Conservation (phyloP, 2,113 vertebrate genomes). For the Platysteira castanea region DNA sequence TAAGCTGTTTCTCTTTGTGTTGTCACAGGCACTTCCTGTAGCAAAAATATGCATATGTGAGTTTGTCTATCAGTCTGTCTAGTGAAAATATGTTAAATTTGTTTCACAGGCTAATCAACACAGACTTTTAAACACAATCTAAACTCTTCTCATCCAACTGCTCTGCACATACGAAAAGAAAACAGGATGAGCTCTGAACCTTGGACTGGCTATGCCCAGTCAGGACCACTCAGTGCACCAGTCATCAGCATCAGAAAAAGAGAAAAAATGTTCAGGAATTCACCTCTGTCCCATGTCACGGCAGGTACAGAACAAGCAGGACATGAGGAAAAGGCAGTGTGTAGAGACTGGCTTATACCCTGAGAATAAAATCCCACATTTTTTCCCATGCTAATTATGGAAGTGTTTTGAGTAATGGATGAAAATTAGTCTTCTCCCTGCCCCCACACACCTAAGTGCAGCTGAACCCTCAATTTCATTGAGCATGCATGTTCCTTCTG, state of each 20-base stretch:
- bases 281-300: neutral
- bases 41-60: neutral
- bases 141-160: neutral
- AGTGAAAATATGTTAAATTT: neutral
- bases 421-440: neutral
- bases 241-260: neutral
- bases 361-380: neutral
- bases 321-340: neutral
- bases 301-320: neutral
- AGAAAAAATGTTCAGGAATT: neutral
- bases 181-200: neutral
- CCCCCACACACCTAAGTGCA: accelerated
- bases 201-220: neutral
- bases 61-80: neutral
- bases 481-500: neutral
- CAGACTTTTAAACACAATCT: neutral
- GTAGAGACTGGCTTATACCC: neutral
- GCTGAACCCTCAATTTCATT: neutral
- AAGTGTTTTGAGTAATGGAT: neutral
- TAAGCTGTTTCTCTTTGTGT: neutral
- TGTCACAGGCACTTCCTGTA: neutral
- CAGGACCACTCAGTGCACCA: neutral
- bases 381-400: neutral
- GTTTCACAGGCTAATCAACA: neutral
- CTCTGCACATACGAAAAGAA: neutral